Percentiles rank a stretch among this genome's conserved stretches.
These are phyloP conservation scores for Anabas testudineus DNA, from an alignment of 2,797 vertebrate species.

Conservation along the genomic window DNA sequence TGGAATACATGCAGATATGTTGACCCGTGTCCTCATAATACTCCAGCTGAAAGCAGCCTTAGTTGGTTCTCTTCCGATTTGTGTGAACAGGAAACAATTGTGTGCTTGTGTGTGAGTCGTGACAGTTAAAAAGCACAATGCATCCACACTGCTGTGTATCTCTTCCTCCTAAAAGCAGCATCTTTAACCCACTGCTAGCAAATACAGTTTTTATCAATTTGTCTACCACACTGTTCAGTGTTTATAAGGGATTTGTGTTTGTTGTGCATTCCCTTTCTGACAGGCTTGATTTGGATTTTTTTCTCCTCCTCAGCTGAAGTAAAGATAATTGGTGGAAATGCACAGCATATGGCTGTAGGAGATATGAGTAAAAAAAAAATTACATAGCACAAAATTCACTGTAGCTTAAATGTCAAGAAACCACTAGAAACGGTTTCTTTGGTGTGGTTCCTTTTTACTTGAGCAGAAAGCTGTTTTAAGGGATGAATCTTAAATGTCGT, in stretches of 20 bases:
- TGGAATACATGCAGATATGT: background rate
- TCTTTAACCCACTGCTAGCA: background rate
- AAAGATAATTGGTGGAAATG: slow-evolving; percentile 17
- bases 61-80: background rate
- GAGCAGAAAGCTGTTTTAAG: no score
- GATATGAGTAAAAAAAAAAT: slow-evolving; percentile 28
- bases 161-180: slow-evolving; percentile 1
- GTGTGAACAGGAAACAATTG: background rate
- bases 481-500: background rate
- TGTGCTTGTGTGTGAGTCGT: slow-evolving; percentile 17
- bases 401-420: slow-evolving; percentile 14
- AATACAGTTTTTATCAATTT: slow-evolving; percentile 19
- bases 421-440: background rate
- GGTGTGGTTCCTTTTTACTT: no score
- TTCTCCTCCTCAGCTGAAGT: slow-evolving; percentile 18
- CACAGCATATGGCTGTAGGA: slow-evolving; percentile 46
- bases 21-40: background rate
- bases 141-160: slow-evolving; percentile 13
- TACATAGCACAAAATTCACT: background rate
- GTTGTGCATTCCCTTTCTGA: slow-evolving; percentile 17
- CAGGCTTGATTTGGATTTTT: slow-evolving; percentile 28
- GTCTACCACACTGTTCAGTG: slow-evolving; percentile 7
- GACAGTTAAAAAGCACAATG: slow-evolving; percentile 22
- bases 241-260: slow-evolving; percentile 17
- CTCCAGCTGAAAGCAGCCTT: background rate